A percentile compares a stretch with the other conserved stretches of the same genome.
Conservation (phyloP, 2,888 invertebrate species). For the Augiades crinisus region DNA sequence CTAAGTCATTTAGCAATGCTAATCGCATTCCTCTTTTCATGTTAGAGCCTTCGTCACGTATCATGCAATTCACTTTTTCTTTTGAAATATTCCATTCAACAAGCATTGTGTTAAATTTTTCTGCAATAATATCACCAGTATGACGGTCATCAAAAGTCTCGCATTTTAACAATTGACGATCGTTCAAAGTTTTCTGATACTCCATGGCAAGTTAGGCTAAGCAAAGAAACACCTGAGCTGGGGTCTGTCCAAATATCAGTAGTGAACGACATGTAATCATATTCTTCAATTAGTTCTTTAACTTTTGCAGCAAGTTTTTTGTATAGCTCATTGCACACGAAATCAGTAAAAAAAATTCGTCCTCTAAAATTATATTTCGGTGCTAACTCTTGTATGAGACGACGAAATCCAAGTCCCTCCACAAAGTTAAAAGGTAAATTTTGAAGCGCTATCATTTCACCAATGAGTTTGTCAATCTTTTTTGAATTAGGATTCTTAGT, state of each 20-base stretch:
- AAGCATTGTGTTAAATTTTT: conserved; percentile 36
- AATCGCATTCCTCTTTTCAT: conserved; percentile 36
- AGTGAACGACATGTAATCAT: conserved; percentile 36
- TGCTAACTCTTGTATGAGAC: conserved; percentile 34
- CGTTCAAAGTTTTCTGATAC: conserved; percentile 34
- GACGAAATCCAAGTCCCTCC: conserved; percentile 37
- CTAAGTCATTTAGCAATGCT: conserved; percentile 26
- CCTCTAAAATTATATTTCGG: conserved; percentile 38
- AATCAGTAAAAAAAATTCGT: conserved; percentile 35
- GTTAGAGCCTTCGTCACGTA: conserved; percentile 39
- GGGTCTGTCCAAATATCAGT: conserved; percentile 38
- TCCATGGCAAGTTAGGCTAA: conserved; percentile 29
- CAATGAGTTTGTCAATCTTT: conserved; percentile 34
- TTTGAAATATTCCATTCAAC: conserved; percentile 38
- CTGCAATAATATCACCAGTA: conserved; percentile 37
- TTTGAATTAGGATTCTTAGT: conserved; percentile 25
- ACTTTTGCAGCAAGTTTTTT: conserved; percentile 33
- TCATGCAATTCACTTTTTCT: conserved; percentile 37
- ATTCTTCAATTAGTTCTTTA: conserved; percentile 33
- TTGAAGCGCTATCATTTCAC: conserved; percentile 39
- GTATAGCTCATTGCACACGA: conserved; percentile 34
- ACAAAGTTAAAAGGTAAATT: conserved; percentile 39
- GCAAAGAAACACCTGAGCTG: conserved; percentile 27
- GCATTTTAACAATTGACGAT: conserved; percentile 25
- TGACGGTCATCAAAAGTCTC: conserved; percentile 32